These are phyloP conservation scores for Centrocercus urophasianus DNA, from an alignment of 2,113 vertebrate species.

Conservation along the genomic window DNA sequence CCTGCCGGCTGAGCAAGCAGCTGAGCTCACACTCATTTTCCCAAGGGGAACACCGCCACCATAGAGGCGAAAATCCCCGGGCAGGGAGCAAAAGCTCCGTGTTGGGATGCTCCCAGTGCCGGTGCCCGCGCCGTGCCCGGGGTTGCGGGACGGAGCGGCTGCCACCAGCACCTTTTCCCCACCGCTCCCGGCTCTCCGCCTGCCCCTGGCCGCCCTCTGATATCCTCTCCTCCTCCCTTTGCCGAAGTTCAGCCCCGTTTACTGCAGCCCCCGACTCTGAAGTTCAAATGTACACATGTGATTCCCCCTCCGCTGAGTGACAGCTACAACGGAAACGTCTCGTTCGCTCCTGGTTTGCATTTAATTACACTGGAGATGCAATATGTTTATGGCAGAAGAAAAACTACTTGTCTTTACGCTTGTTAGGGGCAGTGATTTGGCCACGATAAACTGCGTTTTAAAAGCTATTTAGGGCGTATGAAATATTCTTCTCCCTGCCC, in stretches of 20 bases:
- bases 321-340: constrained; percentile 76
- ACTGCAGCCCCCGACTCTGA: constrained; percentile 65
- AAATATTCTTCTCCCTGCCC: constrained; percentile 17
- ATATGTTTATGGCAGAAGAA: constrained; percentile 73
- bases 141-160: neutral
- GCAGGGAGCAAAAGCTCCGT: neutral
- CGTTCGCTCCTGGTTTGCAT: constrained; percentile 74
- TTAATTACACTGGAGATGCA: constrained; percentile 72
- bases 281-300: constrained; percentile 78
- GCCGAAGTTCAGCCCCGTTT: constrained; percentile 74
- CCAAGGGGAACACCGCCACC: neutral
- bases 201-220: constrained; percentile 3
- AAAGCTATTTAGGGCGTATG: constrained; percentile 37
- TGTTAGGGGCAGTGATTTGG: constrained; percentile 62
- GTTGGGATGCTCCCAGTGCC: neutral
- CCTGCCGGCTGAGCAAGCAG: neutral
- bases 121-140: neutral
- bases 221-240: constrained; percentile 23
- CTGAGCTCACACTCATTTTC: neutral
- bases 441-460: constrained; percentile 11
- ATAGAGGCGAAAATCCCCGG: neutral
- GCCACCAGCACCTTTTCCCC: neutral
- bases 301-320: constrained; percentile 69
- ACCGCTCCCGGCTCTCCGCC: neutral
- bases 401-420: constrained; percentile 65